Conservation (phyloP, 2,888 invertebrate species). For the Notocelia uddmanniana region DNA sequence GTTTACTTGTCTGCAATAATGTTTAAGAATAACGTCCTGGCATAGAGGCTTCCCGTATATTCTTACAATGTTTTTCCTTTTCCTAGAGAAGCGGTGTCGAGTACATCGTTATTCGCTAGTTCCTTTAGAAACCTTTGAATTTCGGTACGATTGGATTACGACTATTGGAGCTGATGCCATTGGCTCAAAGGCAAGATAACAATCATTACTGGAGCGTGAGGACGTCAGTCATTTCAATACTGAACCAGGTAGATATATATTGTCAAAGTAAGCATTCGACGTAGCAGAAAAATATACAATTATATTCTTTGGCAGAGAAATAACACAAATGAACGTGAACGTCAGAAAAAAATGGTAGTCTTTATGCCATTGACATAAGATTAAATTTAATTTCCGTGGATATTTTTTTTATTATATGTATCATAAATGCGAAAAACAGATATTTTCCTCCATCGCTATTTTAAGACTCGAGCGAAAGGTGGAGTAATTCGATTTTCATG, state of each 20-base stretch:
- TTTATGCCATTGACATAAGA: no score
- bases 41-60: background rate
- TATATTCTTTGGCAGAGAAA: background rate
- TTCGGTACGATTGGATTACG: conserved; percentile 15
- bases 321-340: no score
- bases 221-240: conserved; percentile 1
- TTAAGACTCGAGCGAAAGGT: no score
- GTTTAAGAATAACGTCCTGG: background rate
- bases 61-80: background rate
- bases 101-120: conserved; percentile 18
- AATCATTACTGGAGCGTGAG: conserved; percentile 3
- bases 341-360: no score
- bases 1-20: background rate
- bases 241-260: conserved; percentile 1
- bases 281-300: background rate
- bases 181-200: conserved; percentile 1
- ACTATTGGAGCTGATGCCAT: background rate
- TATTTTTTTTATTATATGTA: no score
- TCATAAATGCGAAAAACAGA: no score
- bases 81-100: conserved; percentile 5
- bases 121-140: conserved; percentile 37
- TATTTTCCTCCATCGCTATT: no score
- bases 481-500: no score
- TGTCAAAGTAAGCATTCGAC: background rate
- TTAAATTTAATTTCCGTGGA: no score